Evolutionary conservation across 2,113 vertebrate genomes (phyloP).

Genomic region (Etia nguti): DNA sequence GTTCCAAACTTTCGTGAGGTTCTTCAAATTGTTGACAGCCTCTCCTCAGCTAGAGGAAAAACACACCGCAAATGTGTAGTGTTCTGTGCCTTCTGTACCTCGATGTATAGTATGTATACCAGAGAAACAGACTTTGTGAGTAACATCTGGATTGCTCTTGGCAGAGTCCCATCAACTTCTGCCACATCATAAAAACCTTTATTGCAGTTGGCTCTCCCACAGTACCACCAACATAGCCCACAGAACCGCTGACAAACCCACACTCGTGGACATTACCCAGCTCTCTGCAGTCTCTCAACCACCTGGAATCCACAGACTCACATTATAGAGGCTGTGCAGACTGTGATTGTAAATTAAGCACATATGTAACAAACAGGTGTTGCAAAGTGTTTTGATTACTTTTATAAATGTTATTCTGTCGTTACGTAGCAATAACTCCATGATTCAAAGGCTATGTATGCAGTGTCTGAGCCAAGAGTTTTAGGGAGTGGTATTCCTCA

Average conservation of each 20-base stretch:
- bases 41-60: background rate
- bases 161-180: slow-evolving; percentile 44
- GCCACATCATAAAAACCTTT: slow-evolving; percentile 60
- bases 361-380: slow-evolving; percentile 39
- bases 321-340: background rate
- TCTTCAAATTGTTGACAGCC: slow-evolving; percentile 33
- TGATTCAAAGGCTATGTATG: background rate
- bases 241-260: slow-evolving; percentile 35
- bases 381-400: background rate
- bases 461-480: background rate
- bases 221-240: slow-evolving; percentile 51
- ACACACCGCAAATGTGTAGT: background rate
- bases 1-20: background rate
- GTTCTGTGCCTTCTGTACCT: background rate
- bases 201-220: slow-evolving; percentile 36
- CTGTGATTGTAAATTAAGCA: slow-evolving; percentile 19
- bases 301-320: slow-evolving; percentile 18
- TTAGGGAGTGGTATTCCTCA: background rate
- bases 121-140: background rate
- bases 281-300: slow-evolving; percentile 31
- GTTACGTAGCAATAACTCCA: background rate
- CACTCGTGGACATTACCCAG: slow-evolving; percentile 40
- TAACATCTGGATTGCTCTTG: slow-evolving; percentile 57
- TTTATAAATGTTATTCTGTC: background rate
- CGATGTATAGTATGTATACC: background rate